Base-by-base conservation (phyloP, 2,888 invertebrate genomes). In the Macrophya annulata region DNA sequence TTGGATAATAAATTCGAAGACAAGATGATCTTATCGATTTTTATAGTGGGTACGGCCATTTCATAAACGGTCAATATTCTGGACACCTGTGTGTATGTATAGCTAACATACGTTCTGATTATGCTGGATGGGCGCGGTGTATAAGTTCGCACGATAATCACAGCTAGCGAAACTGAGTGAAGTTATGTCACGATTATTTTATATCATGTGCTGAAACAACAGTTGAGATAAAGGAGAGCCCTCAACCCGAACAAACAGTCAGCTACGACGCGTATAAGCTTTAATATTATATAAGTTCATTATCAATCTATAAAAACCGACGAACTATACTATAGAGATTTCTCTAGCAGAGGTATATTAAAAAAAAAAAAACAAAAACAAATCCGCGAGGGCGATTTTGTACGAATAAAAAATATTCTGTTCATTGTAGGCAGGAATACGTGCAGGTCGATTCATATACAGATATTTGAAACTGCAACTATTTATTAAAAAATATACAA, bases 241-340 rank as follows among this genome's bases (percentile, higher is more conserved):
- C 55, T n/a, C 55, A n/a, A n/a, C n/a, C n/a, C 55, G 55, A n/a
- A 55, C n/a, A 55, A n/a, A 55, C 55, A 55, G 55, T 55, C 55
- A 55, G 17, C n/a, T n/a, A 48, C 48, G 48, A 48, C 48, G 15
- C 48, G 15, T 31, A 31, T 31, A 2, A 15, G 4, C 48, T 48
- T 12, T 48, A 15, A 15, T 48, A 51, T 51, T 51, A n/a, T 51
- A 51, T 51, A 51, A 6, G 51, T 51, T 51, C 51, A 51, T 17
- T 17, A 17, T n/a, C 51, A 51, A 51, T 51, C 51, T 17, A 51
- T 17, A 5, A 1, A 17, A 51, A 6, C n/a, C 51, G 51, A 51
- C 4, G 51, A 51, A 51, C 5, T 51, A 17, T 6, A 51, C 5
- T 51, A 17, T 6, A 17, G 1, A n/a, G 17, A 17, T 51, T 51